Evolutionary conservation across 2,888 invertebrate species (phyloP).

Genomic region (Cryptocheilus praepositus): DNA sequence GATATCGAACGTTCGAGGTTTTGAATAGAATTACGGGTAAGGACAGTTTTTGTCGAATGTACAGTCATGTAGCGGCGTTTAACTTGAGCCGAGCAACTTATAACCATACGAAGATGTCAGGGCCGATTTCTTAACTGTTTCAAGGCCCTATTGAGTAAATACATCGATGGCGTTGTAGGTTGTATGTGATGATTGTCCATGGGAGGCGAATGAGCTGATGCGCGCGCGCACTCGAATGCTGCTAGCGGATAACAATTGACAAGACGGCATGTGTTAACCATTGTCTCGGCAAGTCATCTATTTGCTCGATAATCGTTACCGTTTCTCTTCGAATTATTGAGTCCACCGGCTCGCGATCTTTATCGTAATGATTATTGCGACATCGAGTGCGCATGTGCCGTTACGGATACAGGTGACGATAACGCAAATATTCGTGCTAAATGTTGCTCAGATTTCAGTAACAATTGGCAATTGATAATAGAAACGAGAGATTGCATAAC

Average conservation of each 20-base stretch:
- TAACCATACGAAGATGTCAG: slow-evolving; percentile 50
- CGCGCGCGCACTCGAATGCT: neutral
- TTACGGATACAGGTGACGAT: no score
- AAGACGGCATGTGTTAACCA: slow-evolving; percentile 2
- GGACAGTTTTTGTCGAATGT: slow-evolving; percentile 4
- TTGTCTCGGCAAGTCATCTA: slow-evolving; percentile 1
- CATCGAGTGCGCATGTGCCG: no score
- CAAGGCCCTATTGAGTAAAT: slow-evolving; percentile 57
- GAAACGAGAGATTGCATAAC: no score
- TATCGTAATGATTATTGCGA: neutral
- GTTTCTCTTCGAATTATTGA: no score
- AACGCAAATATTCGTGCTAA: no score
- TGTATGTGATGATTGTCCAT: slow-evolving; percentile 24
- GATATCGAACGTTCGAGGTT: neutral
- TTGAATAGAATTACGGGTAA: neutral
- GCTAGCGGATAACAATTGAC: neutral
- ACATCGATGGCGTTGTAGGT: slow-evolving; percentile 42
- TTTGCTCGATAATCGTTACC: neutral
- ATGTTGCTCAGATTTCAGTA: no score
- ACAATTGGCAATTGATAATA: no score
- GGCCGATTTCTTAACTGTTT: slow-evolving; percentile 56
- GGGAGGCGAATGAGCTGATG: neutral
- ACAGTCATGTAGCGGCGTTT: slow-evolving; percentile 19
- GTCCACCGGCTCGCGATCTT: no score
- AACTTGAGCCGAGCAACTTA: slow-evolving; percentile 19